Conservation (phyloP, 2,888 invertebrate species). For the Cataglyphis altisquamis region DNA sequence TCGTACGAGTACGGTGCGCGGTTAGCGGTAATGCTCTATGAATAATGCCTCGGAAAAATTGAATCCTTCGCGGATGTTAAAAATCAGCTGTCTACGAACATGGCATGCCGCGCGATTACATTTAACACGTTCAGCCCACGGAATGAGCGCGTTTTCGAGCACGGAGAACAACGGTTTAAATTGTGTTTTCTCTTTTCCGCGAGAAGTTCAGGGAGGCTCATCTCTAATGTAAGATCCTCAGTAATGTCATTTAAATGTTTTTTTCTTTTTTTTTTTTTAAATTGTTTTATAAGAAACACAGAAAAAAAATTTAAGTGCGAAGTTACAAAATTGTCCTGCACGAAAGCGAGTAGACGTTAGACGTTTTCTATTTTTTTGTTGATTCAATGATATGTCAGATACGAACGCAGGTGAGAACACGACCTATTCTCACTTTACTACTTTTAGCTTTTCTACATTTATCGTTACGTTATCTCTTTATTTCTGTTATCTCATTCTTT, state of each 20-base stretch:
- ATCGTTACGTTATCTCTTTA: slow-evolving; percentile 9
- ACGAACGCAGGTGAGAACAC: not conserved
- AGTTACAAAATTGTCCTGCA: not conserved
- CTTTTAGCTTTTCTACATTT: not conserved
- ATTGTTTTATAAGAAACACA: not conserved
- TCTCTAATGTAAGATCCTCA: not conserved
- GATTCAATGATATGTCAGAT: not conserved
- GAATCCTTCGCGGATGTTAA: slow-evolving; percentile 33
- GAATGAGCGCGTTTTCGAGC: not conserved
- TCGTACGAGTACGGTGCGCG: slow-evolving; percentile 31
- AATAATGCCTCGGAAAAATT: slow-evolving; percentile 50
- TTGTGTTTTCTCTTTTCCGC: not conserved
- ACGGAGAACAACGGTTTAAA: not conserved
- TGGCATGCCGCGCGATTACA: not conserved
- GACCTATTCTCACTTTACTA: too few species aligned
- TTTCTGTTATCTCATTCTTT: not conserved
- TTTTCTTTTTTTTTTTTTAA: too few species aligned
- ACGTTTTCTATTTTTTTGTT: not conserved
- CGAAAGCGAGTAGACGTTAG: not conserved
- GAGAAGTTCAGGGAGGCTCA: not conserved
- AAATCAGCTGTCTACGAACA: slow-evolving; percentile 15
- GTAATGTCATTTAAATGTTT: not conserved
- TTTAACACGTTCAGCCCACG: slow-evolving; percentile 1
- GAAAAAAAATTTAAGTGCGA: not conserved
- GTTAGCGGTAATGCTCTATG: slow-evolving; percentile 50